These are phyloP conservation scores for Etheostoma spectabile DNA, from an alignment of 2,113 vertebrate genomes.

Conservation along the genomic window DNA sequence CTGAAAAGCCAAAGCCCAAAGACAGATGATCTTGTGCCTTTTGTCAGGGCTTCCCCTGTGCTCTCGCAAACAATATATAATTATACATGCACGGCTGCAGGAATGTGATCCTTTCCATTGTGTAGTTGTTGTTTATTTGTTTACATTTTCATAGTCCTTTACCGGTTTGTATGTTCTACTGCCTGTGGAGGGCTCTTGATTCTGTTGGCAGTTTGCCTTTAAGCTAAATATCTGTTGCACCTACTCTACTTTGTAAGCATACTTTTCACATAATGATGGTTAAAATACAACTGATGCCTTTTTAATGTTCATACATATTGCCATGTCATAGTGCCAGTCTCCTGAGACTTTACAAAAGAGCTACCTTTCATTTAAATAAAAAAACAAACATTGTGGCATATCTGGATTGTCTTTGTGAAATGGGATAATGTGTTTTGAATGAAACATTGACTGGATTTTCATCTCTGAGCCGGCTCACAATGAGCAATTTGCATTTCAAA, in stretches of 20 bases:
- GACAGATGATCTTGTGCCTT: conserved; percentile 40
- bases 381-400: conserved; percentile 11
- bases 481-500: conserved; percentile 77
- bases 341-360: conserved; percentile 5
- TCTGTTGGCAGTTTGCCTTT: conserved; percentile 24
- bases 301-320: conserved; percentile 31
- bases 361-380: conserved; percentile 62
- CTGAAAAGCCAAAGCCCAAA: conserved; percentile 59
- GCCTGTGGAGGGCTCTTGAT: conserved; percentile 76
- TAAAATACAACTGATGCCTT: conserved; percentile 17
- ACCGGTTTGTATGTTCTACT: conserved; percentile 25
- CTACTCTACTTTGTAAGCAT: conserved; percentile 23
- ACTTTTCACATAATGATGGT: conserved; percentile 14
- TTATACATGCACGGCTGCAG: background rate
- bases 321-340: conserved; percentile 2
- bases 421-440: conserved; percentile 45
- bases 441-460: conserved; percentile 32
- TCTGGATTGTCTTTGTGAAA: conserved; percentile 48
- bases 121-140: conserved; percentile 15
- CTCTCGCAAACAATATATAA: conserved; percentile 23
- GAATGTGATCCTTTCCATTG: conserved; percentile 7
- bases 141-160: background rate
- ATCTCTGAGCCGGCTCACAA: conserved; percentile 23
- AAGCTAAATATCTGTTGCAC: conserved; percentile 14
- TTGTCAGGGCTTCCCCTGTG: conserved; percentile 19